Conservation (phyloP, 2,888 invertebrate species). For the Zhuqinia jingwanae region DNA sequence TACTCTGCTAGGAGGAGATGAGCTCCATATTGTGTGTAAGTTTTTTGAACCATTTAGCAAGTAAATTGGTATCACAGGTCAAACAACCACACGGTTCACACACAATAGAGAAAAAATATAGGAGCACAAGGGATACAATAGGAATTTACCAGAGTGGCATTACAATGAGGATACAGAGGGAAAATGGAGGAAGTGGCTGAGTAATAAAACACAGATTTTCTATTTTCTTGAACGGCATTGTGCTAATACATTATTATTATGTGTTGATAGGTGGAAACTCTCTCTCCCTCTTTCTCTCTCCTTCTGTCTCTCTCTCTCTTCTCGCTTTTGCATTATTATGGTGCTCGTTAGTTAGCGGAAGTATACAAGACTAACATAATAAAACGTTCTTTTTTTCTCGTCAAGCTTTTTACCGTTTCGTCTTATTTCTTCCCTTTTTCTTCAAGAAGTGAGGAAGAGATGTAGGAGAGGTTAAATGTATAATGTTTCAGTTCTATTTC, state of each 20-base stretch:
- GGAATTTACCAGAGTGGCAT: constrained; percentile 55
- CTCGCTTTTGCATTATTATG: not conserved
- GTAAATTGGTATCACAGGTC: constrained; percentile 66
- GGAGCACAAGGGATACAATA: constrained; percentile 10
- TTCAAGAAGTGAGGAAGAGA: not conserved
- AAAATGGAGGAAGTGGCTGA: constrained; percentile 31
- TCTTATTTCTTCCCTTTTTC: not conserved
- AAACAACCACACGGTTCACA: constrained; percentile 19
- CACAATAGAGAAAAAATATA: not conserved
- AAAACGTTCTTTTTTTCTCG: constrained; percentile 19
- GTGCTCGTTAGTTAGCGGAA: constrained; percentile 40
- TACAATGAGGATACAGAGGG: constrained; percentile 50
- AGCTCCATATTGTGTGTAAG: constrained; percentile 17
- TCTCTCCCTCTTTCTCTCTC: not conserved
- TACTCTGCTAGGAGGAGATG: not conserved
- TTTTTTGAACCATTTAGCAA: constrained; percentile 46
- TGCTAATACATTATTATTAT: constrained; percentile 27
- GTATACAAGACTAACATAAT: constrained; percentile 49
- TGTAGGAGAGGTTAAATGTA: not conserved
- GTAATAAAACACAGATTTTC: constrained; percentile 44
- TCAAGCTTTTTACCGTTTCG: constrained; percentile 29
- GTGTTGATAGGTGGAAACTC: constrained; percentile 36
- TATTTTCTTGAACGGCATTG: constrained; percentile 35
- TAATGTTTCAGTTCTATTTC: constrained; percentile 51
- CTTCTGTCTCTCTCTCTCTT: not conserved